Evolutionary conservation across 2,797 vertebrate species (phyloP), one percentile per base, ranked within the genome.

Genomic region (Bradypodion pumilum): DNA sequence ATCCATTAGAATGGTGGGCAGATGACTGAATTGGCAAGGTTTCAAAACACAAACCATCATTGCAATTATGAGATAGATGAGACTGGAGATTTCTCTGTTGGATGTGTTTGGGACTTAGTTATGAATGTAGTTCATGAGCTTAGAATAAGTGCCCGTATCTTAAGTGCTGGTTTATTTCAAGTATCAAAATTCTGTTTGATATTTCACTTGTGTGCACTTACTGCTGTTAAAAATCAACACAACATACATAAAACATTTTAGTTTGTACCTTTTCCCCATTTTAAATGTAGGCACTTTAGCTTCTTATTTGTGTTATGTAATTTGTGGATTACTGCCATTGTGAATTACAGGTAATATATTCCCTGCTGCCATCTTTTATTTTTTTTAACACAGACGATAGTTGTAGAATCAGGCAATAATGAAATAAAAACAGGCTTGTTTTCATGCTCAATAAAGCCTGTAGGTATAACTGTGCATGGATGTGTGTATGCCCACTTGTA

Each of bases 161-260:
- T 84, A 83, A 19, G 75, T 86, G 35, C 21, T 86, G 84, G 85
- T 87, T 40, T 86, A 3, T 89, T 88, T 89, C 60, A 68, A 79
- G 66, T 84, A 6, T 85, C 85, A 84, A 76, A 65, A 75, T 74
- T 35, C 32, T 86, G 42, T 1, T 88, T n/a, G 3, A 60, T 37
- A 23, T 65, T 76, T 74, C 37, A 76, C n/a, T 77, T 85, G 82
- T 52, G 66, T 85, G 29, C 62, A 12, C 15, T 84, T 76, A 72
- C 40, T 32, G 8, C 23, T 21, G 19, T 80, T 76, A 72, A 76
- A 59, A 40, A 81, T 63, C 25, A 56, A 72, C 37, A 15, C 72
- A 68, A 77, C 66, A 63, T 52, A 60, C 74, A 59, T 65, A 69
- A 69, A 63, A 62, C 44, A 32, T 74, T 62, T 21, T 46, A 9